Percentiles rank a stretch among this genome's conserved stretches.
These are phyloP conservation scores for Thera britannica DNA, from an alignment of 2,888 invertebrate genomes.

Conservation along the genomic window DNA sequence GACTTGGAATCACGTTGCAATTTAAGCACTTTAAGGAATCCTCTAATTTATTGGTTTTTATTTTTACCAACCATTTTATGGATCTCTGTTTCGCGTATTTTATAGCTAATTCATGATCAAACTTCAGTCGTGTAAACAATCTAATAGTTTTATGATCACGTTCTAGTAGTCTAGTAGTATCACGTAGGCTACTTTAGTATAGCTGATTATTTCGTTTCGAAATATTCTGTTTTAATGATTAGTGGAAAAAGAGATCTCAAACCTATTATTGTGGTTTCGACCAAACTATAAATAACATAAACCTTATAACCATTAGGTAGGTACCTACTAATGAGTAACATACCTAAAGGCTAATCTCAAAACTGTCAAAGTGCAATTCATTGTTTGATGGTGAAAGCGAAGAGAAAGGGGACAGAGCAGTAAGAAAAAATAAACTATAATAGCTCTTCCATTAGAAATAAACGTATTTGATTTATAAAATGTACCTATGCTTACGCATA, in stretches of 20 bases:
- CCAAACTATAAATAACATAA: no score
- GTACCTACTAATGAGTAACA: not conserved
- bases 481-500: no score
- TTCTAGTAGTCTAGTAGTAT: slow-evolving; percentile 3
- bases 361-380: not conserved
- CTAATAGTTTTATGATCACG: slow-evolving; percentile 23
- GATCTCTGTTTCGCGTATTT: slow-evolving; percentile 35
- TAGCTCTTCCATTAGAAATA: not conserved
- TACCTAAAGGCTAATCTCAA: not conserved
- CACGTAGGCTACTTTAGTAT: no score
- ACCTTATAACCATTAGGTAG: not conserved
- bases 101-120: slow-evolving; percentile 32
- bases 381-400: not conserved
- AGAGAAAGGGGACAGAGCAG: not conserved
- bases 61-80: slow-evolving; percentile 28
- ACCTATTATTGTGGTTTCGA: not conserved
- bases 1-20: slow-evolving; percentile 25
- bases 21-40: slow-evolving; percentile 33
- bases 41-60: slow-evolving; percentile 34
- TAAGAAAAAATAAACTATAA: not conserved
- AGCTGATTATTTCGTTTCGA: no score
- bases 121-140: slow-evolving; percentile 28
- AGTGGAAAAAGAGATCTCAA: not conserved
- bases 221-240: not conserved
- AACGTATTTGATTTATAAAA: no score